Evolutionary conservation across 2,797 vertebrate genomes (phyloP).

Genomic region (Macroramphosus scolopax): DNA sequence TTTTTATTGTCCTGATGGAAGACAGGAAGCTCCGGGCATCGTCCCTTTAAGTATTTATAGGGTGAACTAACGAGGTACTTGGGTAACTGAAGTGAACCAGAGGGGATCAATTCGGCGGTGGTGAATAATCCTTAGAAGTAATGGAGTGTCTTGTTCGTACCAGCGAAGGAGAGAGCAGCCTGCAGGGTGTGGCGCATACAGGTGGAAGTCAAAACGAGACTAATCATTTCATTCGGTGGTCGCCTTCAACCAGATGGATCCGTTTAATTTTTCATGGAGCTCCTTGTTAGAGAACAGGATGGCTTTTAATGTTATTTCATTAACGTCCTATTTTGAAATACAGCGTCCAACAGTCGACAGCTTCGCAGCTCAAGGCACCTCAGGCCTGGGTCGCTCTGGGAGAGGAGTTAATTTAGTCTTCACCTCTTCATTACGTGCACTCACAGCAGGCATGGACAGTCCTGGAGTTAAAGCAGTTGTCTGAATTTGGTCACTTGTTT

Average conservation of each 20-base stretch:
- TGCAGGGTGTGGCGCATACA: constrained; percentile 26
- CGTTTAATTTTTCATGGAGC: constrained; percentile 10
- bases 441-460: constrained; percentile 23
- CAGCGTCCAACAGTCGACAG: constrained; percentile 14
- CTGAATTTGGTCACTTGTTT: too few relatives aligned
- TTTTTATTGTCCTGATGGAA: constrained; percentile 47
- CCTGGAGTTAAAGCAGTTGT: too few relatives aligned
- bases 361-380: constrained; percentile 23
- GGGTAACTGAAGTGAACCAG: constrained; percentile 53
- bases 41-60: constrained; percentile 64
- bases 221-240: constrained; percentile 18
- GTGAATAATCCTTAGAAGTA: constrained; percentile 43
- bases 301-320: constrained; percentile 11
- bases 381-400: constrained; percentile 17
- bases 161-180: constrained; percentile 28
- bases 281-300: constrained; percentile 12
- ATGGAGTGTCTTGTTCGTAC: constrained; percentile 39
- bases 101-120: constrained; percentile 37
- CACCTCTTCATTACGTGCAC: constrained; percentile 31
- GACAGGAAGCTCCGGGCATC: constrained; percentile 39
- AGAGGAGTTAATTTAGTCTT: constrained; percentile 41
- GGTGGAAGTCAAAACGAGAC: constrained; percentile 28
- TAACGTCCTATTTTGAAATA: constrained; percentile 34
- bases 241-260: constrained; percentile 4
- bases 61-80: constrained; percentile 46